Evolutionary conservation across 1,140 invertebrate species (phyloP), one percentile per base, ranked within the genome.

Genomic region (Temnothorax longispinosus): DNA sequence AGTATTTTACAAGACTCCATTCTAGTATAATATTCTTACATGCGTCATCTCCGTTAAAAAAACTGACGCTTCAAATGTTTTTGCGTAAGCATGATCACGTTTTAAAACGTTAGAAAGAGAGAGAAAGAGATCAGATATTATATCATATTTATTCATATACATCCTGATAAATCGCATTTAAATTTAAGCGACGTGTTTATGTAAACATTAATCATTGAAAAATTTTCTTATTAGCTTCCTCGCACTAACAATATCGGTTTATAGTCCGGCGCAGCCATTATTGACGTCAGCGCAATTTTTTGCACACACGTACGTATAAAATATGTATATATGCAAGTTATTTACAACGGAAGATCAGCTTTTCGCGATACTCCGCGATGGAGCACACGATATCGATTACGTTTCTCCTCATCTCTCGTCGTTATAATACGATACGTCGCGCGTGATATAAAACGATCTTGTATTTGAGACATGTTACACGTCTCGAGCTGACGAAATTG

Each of bases 401-500:
- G 41, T 60, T 69, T 54, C 56, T 81, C 47, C 56, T 81, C 47
- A 21, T 10, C 54, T 82, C 54, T 58, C 52, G 27, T 60, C 80
- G 41, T 18, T 60, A 74, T 54, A 71, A 81, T 52, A 74, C 27
- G 11, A 74, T 74, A 60, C n/a, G 32, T 27, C 3, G 32, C 47
- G 38, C 38, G 54, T 27, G 54, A 84, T 50, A 74, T 50, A 60
- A 74, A 47, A 84, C 54, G n/a, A 84, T 74, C 80, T 74, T 27
- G 41, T 13, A 8, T 60, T 81, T 60, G 60, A 84, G 80, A 74
- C 38, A 27, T 71, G n/a, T 60, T 18, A n/a, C n/a, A 52, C 47
- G 52, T 56, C 47, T 85, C n/a, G 71, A 71, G 52, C 54, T 52
- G 44, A 60, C 76, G 56, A 86, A 69, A 78, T 81, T 69, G 56